These are phyloP conservation scores for Anagyrus pseudococci DNA, from an alignment of 2,888 invertebrate species.

Conservation along the genomic window DNA sequence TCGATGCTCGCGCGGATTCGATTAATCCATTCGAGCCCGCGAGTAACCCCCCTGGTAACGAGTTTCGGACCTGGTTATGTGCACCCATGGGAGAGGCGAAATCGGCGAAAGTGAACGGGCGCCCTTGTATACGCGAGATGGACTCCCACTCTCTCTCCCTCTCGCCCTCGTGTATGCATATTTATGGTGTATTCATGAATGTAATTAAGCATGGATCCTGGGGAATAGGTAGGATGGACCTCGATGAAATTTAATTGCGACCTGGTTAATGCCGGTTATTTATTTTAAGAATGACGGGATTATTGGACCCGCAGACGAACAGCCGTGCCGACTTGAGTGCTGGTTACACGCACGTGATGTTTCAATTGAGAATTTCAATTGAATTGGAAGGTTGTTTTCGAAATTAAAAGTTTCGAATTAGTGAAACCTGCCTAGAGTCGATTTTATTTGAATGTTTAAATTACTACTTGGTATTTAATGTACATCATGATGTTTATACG, in stretches of 20 bases:
- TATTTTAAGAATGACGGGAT: too few relatives aligned
- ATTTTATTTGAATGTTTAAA: too few relatives aligned
- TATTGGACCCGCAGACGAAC: too few relatives aligned
- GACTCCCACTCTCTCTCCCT: too few relatives aligned
- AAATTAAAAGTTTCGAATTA: too few relatives aligned
- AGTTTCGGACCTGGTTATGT: conserved; percentile 9
- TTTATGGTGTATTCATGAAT: conserved; percentile 33
- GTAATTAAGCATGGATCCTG: conserved; percentile 21
- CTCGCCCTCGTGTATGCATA: conserved; percentile 21
- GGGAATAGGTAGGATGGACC: neutral
- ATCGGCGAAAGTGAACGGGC: conserved; percentile 23
- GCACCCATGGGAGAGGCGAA: neutral
- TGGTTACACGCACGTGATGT: too few relatives aligned
- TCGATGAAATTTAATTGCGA: conserved; percentile 15
- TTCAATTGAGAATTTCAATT: too few relatives aligned
- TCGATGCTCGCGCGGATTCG: conserved; percentile 25
- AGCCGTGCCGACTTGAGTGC: too few relatives aligned
- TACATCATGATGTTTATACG: too few relatives aligned
- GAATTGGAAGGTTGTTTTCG: too few relatives aligned
- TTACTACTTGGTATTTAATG: too few relatives aligned
- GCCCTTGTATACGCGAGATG: neutral
- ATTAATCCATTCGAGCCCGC: conserved; percentile 25
- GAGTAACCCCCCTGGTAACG: conserved; percentile 14
- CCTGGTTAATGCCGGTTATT: neutral
- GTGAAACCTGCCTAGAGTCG: too few relatives aligned